Evolutionary conservation across 2,797 vertebrate species (phyloP).

Genomic region (Xyrichtys novacula): DNA sequence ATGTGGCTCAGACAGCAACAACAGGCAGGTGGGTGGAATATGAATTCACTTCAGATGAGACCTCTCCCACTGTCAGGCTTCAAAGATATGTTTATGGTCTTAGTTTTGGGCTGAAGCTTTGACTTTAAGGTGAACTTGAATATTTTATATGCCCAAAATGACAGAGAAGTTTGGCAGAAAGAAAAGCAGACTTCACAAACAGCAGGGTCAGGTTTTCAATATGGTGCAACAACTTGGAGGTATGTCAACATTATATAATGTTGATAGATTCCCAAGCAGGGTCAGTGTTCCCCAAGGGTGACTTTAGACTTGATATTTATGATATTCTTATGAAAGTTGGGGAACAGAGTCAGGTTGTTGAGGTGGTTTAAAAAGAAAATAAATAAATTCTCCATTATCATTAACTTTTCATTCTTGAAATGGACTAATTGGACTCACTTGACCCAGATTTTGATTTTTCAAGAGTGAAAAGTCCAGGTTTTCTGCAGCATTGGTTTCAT

Average conservation of each 20-base stretch:
- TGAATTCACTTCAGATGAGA: conserved; percentile 60
- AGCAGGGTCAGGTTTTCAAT: not conserved
- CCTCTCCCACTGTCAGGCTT: conserved; percentile 52
- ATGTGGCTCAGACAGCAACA: conserved; percentile 47
- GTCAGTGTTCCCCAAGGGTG: no score
- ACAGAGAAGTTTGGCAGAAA: conserved; percentile 21
- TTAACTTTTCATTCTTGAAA: no score
- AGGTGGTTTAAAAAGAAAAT: no score
- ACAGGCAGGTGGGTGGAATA: conserved; percentile 71
- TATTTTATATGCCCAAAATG: conserved; percentile 62
- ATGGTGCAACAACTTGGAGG: conserved; percentile 26
- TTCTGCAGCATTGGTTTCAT: no score
- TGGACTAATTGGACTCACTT: no score
- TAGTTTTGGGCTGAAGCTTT: conserved; percentile 43
- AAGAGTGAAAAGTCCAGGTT: no score
- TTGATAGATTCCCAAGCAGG: no score
- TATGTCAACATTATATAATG: conserved; percentile 22
- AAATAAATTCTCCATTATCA: no score
- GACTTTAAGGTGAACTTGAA: conserved; percentile 63
- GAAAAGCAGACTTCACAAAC: conserved; percentile 11
- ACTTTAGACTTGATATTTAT: no score
- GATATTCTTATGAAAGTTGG: no score
- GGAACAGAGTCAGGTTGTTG: no score
- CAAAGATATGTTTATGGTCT: conserved; percentile 60
- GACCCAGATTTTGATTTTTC: no score